phyloP scores from a whole-genome alignment of 2,113 vertebrate species.

The Calyptommatus sinebrachiatus region DNA sequence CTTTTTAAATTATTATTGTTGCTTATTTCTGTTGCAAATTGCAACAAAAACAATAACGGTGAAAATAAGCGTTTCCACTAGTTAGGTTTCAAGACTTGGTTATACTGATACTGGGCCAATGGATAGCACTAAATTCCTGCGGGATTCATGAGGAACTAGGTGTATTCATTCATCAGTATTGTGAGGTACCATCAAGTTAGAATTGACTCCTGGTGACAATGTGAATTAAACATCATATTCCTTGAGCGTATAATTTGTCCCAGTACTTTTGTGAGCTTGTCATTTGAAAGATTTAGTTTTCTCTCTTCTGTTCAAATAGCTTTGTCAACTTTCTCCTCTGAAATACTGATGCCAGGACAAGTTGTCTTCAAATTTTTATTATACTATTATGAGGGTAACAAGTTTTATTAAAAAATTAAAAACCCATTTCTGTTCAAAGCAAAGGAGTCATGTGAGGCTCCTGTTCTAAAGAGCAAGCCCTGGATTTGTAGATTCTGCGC shows the following conservation, averaged over 20 bases:
- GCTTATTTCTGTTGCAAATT: too few species aligned
- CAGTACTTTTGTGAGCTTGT: neutral
- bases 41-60: too few species aligned
- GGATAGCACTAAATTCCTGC: neutral
- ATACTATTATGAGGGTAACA: neutral
- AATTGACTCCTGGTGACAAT: too few species aligned
- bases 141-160: neutral
- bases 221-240: neutral
- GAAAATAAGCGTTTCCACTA: too few species aligned
- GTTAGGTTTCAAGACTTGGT: too few species aligned
- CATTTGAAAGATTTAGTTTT: neutral
- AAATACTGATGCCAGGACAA: neutral
- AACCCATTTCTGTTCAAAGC: neutral
- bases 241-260: neutral
- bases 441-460: neutral
- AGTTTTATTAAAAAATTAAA: neutral
- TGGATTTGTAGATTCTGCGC: fast-evolving
- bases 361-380: neutral
- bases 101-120: neutral
- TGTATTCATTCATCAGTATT: neutral
- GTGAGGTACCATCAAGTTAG: too few species aligned
- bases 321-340: neutral
- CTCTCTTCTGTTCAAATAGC: neutral
- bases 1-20: too few species aligned
- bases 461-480: neutral